These are phyloP conservation scores for Nannospalax galili DNA, from an alignment of 2,113 vertebrate genomes.

Conservation along the genomic window DNA sequence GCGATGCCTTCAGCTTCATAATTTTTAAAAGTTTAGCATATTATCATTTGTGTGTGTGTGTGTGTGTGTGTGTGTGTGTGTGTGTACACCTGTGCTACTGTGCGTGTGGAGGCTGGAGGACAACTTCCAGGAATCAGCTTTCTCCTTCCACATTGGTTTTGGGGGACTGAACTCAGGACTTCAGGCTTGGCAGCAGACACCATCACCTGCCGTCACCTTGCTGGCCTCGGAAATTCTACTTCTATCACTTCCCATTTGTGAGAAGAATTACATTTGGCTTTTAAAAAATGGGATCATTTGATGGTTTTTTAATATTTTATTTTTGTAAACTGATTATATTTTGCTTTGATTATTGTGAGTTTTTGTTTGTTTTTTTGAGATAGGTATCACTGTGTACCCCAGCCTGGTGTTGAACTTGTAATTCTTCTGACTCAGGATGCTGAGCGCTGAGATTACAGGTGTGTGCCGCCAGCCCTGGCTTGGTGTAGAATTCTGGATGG, in stretches of 20 bases:
- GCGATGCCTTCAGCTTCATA: too few species aligned
- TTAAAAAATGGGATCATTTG: not conserved
- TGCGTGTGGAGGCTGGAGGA: not conserved
- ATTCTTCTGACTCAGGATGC: not conserved
- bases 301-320: not conserved
- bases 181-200: not conserved
- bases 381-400: not conserved
- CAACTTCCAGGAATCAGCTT: not conserved
- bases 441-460: not conserved
- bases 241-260: not conserved
- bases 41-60: not conserved
- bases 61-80: not conserved
- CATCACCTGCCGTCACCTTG: not conserved
- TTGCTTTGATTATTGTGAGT: not conserved
- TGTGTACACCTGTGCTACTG: not conserved
- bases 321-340: slow-evolving; percentile 29
- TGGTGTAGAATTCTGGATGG: not conserved
- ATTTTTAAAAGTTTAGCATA: too few species aligned
- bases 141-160: not conserved
- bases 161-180: not conserved
- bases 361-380: not conserved
- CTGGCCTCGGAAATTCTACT: not conserved
- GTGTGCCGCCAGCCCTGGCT: not conserved
- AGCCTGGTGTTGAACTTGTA: not conserved
- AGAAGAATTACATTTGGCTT: not conserved